A percentile compares a stretch with the other conserved stretches of the same genome.
These are phyloP conservation scores for Sebastes iracundus DNA, from an alignment of 2,797 vertebrate species.

Conservation along the genomic window DNA sequence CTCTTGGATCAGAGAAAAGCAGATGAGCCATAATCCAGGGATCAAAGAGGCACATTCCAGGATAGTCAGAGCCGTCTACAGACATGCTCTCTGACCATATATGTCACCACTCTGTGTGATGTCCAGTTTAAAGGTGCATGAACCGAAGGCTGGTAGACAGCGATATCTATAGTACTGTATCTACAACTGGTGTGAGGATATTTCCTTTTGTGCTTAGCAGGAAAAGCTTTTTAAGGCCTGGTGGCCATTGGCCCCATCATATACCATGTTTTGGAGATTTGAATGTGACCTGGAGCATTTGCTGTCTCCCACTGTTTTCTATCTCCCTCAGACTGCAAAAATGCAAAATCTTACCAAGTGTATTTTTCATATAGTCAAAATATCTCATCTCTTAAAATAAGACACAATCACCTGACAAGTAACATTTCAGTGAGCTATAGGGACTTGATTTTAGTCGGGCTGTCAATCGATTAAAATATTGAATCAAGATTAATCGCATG, in stretches of 20 bases:
- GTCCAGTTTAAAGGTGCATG: not conserved
- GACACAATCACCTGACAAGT: too few relatives aligned
- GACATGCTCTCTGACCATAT: conserved; percentile 28
- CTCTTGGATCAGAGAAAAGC: conserved; percentile 55
- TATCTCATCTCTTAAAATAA: too few relatives aligned
- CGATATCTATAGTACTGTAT: not conserved
- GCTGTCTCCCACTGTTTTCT: not conserved
- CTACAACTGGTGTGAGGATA: not conserved
- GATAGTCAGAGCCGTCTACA: conserved; percentile 38
- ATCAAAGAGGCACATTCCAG: conserved; percentile 79
- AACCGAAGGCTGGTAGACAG: not conserved
- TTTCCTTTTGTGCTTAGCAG: not conserved
- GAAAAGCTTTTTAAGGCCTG: not conserved
- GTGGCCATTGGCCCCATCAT: not conserved
- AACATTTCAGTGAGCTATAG: too few relatives aligned
- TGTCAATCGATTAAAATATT: too few relatives aligned
- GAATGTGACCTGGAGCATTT: not conserved
- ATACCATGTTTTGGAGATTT: not conserved
- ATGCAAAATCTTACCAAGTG: too few relatives aligned
- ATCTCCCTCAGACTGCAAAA: too few relatives aligned
- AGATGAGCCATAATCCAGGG: conserved; percentile 65
- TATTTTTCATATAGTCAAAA: too few relatives aligned
- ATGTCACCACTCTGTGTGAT: conserved; percentile 15
- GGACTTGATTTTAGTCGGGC: too few relatives aligned
- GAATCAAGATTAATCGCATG: too few relatives aligned